phyloP scores from a whole-genome alignment of 2,113 vertebrate species.

The Nyctibius bracteatus region DNA sequence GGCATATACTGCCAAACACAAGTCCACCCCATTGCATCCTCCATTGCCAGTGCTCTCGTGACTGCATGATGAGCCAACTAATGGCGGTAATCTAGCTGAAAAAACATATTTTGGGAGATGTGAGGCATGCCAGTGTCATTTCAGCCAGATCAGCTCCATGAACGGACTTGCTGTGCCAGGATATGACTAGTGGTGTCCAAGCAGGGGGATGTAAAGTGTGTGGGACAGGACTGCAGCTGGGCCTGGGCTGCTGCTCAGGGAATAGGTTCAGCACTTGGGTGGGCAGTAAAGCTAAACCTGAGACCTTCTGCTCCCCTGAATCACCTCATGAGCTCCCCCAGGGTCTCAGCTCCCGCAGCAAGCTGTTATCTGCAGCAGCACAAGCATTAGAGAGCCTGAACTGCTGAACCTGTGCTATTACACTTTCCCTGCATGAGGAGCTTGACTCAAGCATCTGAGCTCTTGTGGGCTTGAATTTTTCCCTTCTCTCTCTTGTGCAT shows the following conservation, averaged over 20 bases:
- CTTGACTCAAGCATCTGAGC: background rate
- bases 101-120: fast-evolving
- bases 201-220: fast-evolving
- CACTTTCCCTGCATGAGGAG: background rate
- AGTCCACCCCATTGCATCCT: background rate
- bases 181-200: background rate
- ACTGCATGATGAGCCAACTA: background rate
- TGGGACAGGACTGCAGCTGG: background rate
- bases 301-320: background rate
- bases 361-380: background rate
- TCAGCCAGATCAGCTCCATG: background rate
- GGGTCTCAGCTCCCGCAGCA: background rate
- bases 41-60: background rate
- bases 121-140: background rate
- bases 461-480: background rate
- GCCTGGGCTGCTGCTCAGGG: background rate
- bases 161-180: fast-evolving
- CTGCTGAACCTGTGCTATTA: no score
- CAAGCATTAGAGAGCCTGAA: background rate
- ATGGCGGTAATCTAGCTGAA: background rate
- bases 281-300: background rate
- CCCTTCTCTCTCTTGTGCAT: background rate
- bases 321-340: background rate
- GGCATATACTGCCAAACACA: background rate
- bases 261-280: background rate